Conservation (phyloP, 2,797 vertebrate species). For the Cetoscarus ocellatus region DNA sequence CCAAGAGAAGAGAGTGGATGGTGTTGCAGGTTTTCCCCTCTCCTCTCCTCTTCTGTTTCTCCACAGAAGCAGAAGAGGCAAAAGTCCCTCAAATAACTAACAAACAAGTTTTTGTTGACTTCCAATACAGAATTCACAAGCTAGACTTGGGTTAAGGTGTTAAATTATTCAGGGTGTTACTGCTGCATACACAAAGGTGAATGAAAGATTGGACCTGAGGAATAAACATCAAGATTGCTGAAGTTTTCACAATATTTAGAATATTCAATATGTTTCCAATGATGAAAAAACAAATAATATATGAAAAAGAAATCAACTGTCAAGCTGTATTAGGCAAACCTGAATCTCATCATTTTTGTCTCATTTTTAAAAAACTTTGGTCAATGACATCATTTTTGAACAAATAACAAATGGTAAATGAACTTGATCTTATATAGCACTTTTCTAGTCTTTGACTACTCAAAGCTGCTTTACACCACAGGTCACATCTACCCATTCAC, state of each 20-base stretch:
- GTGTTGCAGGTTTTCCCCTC: neutral
- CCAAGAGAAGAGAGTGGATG: too few relatives aligned
- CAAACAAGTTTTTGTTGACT: neutral
- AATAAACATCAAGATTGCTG: neutral
- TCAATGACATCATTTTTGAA: too few relatives aligned
- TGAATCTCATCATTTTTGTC: too few relatives aligned
- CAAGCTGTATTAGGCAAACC: too few relatives aligned
- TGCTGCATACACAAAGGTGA: neutral
- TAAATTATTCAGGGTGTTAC: constrained; percentile 13
- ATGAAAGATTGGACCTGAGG: neutral
- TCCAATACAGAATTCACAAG: neutral
- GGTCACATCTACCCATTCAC: too few relatives aligned
- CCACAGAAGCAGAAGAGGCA: neutral
- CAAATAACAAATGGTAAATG: too few relatives aligned
- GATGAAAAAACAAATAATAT: too few relatives aligned
- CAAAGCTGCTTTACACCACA: too few relatives aligned
- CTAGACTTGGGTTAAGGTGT: neutral
- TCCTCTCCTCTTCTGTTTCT: neutral
- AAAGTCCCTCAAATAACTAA: neutral
- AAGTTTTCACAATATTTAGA: neutral
- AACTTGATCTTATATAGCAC: too few relatives aligned
- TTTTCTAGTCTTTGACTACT: too few relatives aligned
- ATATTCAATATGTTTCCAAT: neutral
- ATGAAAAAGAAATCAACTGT: too few relatives aligned
- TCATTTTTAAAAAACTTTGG: too few relatives aligned